Evolutionary conservation across 1,140 invertebrate species (phyloP).

Genomic region (Neodiprion virginianus): DNA sequence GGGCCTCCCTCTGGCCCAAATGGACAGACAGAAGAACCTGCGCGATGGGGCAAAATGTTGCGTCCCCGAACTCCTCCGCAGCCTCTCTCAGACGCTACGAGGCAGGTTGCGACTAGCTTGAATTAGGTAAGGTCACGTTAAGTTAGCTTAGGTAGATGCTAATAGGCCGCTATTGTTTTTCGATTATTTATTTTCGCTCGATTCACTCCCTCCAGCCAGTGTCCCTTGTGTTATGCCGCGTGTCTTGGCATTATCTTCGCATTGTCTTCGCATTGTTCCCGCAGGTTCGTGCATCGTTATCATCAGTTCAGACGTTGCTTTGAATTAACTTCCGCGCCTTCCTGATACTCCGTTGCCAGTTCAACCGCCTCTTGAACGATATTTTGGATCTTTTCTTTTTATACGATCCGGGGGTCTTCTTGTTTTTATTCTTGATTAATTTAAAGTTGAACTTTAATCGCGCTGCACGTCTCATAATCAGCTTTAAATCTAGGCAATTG

Average conservation of each 20-base stretch:
- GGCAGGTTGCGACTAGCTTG: neutral
- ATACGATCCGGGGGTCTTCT: neutral
- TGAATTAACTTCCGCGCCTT: neutral
- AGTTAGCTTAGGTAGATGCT: constrained; percentile 39
- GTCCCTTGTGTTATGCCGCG: neutral
- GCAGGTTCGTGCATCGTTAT: neutral
- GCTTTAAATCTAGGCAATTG: too few relatives aligned
- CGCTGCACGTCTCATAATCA: neutral
- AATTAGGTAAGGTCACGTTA: constrained; percentile 21
- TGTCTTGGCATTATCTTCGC: neutral
- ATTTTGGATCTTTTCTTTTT: neutral
- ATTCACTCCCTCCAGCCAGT: constrained; percentile 27
- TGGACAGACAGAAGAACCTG: constrained; percentile 3
- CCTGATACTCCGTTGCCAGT: neutral
- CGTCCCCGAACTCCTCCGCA: neutral
- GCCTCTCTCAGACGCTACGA: neutral
- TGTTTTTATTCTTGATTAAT: neutral
- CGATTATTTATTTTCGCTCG: constrained; percentile 20
- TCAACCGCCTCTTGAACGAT: neutral
- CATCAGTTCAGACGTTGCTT: neutral
- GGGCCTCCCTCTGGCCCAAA: constrained; percentile 10
- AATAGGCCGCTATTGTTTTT: constrained; percentile 45
- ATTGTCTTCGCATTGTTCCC: neutral
- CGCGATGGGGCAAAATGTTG: constrained; percentile 6
- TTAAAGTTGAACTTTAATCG: neutral